phyloP scores from a whole-genome alignment of 2,888 invertebrate species.

The Nemurella pictetii region DNA sequence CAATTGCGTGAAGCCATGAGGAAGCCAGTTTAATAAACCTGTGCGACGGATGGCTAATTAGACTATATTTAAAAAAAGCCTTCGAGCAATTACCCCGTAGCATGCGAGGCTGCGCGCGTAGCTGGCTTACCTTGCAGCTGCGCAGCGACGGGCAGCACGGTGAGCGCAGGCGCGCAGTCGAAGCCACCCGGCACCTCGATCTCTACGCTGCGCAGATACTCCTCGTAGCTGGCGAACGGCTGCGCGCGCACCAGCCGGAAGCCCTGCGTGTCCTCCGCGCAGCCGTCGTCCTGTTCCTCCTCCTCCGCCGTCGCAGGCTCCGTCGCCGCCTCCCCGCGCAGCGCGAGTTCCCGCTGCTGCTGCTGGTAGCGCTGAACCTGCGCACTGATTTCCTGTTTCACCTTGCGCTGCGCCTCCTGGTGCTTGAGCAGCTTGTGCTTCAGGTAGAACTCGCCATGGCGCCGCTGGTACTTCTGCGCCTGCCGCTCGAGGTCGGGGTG shows the following conservation, averaged over 20 bases:
- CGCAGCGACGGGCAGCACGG: background rate
- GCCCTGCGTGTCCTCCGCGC: background rate
- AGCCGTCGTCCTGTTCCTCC: background rate
- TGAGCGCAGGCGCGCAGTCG: background rate
- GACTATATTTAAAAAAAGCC: background rate
- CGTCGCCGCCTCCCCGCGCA: too few species aligned
- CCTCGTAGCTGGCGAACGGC: background rate
- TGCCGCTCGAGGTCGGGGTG: slow-evolving; percentile 20
- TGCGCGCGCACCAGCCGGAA: slow-evolving; percentile 1
- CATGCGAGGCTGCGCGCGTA: background rate
- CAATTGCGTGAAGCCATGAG: too few species aligned
- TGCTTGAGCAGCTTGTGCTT: background rate
- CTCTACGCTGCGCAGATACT: background rate
- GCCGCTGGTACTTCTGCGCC: slow-evolving; percentile 13
- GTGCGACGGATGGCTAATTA: background rate
- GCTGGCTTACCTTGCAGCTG: background rate
- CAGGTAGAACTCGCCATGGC: slow-evolving; percentile 25
- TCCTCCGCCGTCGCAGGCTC: too few species aligned
- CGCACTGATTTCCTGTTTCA: background rate
- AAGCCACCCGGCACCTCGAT: background rate
- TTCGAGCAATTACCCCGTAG: background rate
- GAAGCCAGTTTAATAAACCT: background rate
- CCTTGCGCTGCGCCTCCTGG: background rate
- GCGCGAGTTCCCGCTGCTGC: background rate
- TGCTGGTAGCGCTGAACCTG: slow-evolving; percentile 21